These are phyloP conservation scores for Caranx ignobilis DNA, from an alignment of 2,113 vertebrate genomes.

Conservation along the genomic window DNA sequence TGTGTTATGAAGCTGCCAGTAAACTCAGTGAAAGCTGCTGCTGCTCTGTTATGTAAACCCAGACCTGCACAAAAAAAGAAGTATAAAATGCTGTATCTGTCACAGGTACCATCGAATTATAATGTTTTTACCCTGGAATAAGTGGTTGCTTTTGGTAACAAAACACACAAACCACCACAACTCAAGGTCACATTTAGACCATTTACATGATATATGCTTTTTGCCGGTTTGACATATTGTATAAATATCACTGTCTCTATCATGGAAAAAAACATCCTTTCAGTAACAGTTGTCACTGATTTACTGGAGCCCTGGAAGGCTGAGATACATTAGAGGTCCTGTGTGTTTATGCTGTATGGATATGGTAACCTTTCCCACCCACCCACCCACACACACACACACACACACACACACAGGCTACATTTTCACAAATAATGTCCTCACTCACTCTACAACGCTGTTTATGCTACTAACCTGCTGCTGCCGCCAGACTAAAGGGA, in stretches of 20 bases:
- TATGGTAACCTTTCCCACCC: conserved; percentile 61
- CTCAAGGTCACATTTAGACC: conserved; percentile 47
- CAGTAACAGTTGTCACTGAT: conserved; percentile 28
- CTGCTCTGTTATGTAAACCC: background rate
- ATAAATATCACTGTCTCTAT: conserved; percentile 42
- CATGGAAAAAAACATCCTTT: conserved; percentile 49
- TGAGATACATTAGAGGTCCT: conserved; percentile 57
- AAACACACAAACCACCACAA: conserved; percentile 54
- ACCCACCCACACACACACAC: conserved; percentile 37
- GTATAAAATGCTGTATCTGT: background rate
- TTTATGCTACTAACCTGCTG: conserved; percentile 44
- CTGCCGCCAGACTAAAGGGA: conserved; percentile 33
- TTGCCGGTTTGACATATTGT: conserved; percentile 33
- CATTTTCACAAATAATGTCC: conserved; percentile 53
- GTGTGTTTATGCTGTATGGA: conserved; percentile 65
- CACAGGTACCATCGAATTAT: conserved; percentile 15
- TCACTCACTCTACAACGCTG: conserved; percentile 39
- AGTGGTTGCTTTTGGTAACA: conserved; percentile 50
- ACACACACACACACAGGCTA: conserved; percentile 60
- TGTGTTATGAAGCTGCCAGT: background rate
- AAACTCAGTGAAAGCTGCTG: conserved; percentile 14
- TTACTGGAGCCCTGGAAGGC: conserved; percentile 16
- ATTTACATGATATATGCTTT: conserved; percentile 60
- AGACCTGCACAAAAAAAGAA: background rate
- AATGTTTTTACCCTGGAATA: conserved; percentile 52